Conservation (phyloP, 1,140 invertebrate genomes). For the Physella acuta region DNA sequence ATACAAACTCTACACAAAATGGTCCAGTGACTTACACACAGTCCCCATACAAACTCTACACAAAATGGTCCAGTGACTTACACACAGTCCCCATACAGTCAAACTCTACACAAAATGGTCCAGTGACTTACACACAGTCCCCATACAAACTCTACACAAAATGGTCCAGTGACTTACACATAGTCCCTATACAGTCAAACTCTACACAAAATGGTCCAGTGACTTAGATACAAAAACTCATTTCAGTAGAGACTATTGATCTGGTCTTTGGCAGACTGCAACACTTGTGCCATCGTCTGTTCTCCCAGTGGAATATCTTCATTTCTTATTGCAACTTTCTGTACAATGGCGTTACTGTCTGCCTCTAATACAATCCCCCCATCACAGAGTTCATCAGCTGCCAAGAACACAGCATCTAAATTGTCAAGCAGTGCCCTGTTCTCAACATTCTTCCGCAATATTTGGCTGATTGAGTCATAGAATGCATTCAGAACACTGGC, state of each 20-base stretch:
- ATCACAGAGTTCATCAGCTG: conserved; percentile 98
- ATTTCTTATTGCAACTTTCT: conserved; percentile 86
- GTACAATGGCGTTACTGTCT: conserved; percentile 87
- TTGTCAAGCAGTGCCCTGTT: conserved; percentile 89
- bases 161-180: no score
- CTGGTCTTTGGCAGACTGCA: not conserved
- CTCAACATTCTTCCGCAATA: conserved; percentile 94
- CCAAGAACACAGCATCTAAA: conserved; percentile 92
- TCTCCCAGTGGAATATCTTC: conserved; percentile 97
- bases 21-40: no score
- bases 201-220: no score
- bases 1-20: no score
- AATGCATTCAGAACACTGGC: conserved; percentile 92
- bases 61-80: no score
- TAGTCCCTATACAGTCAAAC: no score
- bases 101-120: no score
- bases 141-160: no score
- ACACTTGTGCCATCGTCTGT: conserved; percentile 83
- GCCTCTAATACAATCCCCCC: conserved; percentile 94
- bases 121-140: no score
- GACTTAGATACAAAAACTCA: conserved; percentile 9
- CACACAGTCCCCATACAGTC: no score
- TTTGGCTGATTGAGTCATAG: conserved; percentile 92
- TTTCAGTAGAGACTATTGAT: not conserved
- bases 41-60: no score